Evolutionary conservation across 1,140 invertebrate species (phyloP), one percentile per base, ranked within the genome.

Genomic region (Laodelphax striatellus): DNA sequence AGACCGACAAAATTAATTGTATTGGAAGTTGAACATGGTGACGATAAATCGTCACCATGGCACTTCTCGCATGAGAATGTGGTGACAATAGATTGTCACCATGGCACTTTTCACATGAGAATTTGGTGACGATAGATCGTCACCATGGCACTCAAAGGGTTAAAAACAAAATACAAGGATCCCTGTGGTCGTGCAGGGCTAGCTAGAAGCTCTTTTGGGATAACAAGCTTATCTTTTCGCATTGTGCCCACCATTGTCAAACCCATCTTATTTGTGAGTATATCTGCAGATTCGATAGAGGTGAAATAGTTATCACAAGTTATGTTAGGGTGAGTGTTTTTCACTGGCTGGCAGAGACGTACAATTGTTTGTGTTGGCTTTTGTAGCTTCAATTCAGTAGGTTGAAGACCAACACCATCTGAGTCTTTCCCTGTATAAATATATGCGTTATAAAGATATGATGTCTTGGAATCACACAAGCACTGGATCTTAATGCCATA

Each of bases 201-300:
- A 31, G 31, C 41, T 16, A 22, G 21, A 62, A 71, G 70, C n/a
- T 57, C 14, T 16, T 54, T 31, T 31, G 73, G 71, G 44, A 76
- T 70, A 57, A 75, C 65, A 56, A 63, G 64, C 68, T 75, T 75
- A 62, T 75, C 75, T 70, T 72, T 74, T 62, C 67, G 70, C 43
- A 77, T 50, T n/a, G 74, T 76, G 19, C 74, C n/a, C 76, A 17
- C 74, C 64, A 56, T 72, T 28, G 71, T 71, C 52, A 77, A 60
- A 58, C 64, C 16, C 44, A 55, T 62, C 22, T 65, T 59, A 41
- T 71, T 60, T 64, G 58, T 66, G 50, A 75, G 64, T 55, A 57
- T 56, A 50, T 73, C 58, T 38, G 70, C 64, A 31, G 74, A 63
- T 63, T 70, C 60, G 21, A 73, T 62, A 22, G 71, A 74, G 22